These are phyloP conservation scores for Orthosia incerta DNA, from an alignment of 2,888 invertebrate species.

Conservation along the genomic window DNA sequence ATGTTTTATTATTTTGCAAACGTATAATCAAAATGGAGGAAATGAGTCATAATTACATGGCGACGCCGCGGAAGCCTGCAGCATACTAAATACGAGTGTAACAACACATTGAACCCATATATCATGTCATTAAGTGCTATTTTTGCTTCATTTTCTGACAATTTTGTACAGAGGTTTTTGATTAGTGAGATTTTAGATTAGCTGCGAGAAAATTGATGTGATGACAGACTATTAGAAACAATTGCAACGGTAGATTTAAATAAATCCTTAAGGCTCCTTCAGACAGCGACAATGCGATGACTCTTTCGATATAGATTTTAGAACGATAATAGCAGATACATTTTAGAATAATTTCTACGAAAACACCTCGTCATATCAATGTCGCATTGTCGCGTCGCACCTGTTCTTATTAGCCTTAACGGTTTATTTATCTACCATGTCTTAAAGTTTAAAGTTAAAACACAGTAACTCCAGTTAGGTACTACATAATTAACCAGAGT, in stretches of 20 bases:
- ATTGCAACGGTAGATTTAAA: neutral
- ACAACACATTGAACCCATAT: constrained; percentile 49
- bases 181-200: constrained; percentile 10
- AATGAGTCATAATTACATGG: constrained; percentile 48
- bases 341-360: no score
- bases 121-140: constrained; percentile 30
- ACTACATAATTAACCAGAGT: no score
- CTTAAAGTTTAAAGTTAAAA: no score
- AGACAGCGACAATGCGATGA: no score
- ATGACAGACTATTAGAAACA: constrained; percentile 2
- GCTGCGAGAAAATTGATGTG: constrained; percentile 14
- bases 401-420: no score
- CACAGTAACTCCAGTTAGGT: no score
- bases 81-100: constrained; percentile 34
- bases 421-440: no score
- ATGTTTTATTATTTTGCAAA: constrained; percentile 44
- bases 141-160: constrained; percentile 30
- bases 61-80: constrained; percentile 16
- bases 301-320: no score
- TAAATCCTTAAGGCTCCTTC: no score
- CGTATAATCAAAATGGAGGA: constrained; percentile 46
- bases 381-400: no score
- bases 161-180: constrained; percentile 17
- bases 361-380: no score
- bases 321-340: no score